Conservation (phyloP, 2,888 invertebrate species). For the Heteromurus nitidus region DNA sequence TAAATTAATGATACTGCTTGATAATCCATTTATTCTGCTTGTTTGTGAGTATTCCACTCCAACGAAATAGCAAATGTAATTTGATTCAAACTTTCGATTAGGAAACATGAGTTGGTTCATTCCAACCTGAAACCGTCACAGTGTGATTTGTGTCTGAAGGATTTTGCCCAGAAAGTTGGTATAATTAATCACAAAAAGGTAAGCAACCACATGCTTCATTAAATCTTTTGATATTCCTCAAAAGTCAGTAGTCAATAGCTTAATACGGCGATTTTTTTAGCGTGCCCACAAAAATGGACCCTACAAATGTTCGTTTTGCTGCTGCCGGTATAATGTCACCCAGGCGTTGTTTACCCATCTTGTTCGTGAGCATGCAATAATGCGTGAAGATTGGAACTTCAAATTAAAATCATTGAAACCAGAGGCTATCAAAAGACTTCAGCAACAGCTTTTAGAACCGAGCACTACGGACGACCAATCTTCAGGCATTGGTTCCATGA, state of each 20-base stretch:
- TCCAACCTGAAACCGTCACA: not conserved
- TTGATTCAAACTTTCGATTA: no score
- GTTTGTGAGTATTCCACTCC: no score
- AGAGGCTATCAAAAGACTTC: slow-evolving; percentile 8
- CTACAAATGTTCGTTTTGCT: slow-evolving; percentile 34
- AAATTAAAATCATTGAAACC: not conserved
- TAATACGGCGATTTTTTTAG: not conserved
- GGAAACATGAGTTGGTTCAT: slow-evolving; percentile 16
- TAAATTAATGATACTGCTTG: no score
- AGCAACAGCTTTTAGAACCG: no score
- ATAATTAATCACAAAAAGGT: slow-evolving; percentile 18
- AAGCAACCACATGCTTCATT: not conserved
- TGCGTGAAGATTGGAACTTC: slow-evolving; percentile 33
- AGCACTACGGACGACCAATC: no score
- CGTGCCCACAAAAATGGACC: slow-evolving; percentile 20
- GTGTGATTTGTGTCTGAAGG: slow-evolving; percentile 38
- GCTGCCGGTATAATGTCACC: slow-evolving; percentile 12
- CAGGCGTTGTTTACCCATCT: slow-evolving; percentile 8
- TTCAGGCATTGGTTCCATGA: no score
- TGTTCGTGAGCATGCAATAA: slow-evolving; percentile 16
- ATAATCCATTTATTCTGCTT: no score
- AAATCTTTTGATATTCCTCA: not conserved
- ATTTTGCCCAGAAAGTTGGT: not conserved
- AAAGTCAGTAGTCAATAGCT: no score
- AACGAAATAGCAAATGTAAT: no score